Conservation (phyloP, 92 coral and sea anemone species). For the Siderastrea siderea region DNA sequence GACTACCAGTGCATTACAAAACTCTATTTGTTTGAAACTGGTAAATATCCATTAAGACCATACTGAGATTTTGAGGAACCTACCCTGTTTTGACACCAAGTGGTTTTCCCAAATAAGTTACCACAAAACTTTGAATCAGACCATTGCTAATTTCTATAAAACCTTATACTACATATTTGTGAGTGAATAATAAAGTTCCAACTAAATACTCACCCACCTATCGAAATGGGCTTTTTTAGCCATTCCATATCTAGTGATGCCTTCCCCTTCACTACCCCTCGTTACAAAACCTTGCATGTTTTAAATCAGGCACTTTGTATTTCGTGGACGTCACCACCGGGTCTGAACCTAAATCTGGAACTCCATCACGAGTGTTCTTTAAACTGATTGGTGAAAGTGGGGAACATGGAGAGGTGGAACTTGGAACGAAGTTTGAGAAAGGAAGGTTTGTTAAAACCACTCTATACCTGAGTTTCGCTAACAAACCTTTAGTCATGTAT, state of each 20-base stretch:
- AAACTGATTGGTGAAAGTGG: conserved; percentile 75
- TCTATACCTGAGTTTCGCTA: neutral
- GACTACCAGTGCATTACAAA: too few relatives aligned
- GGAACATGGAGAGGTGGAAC: conserved; percentile 69
- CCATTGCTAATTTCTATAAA: too few relatives aligned
- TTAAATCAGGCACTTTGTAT: conserved; percentile 60
- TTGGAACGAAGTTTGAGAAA: conserved; percentile 45
- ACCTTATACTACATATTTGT: too few relatives aligned
- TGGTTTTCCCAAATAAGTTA: too few relatives aligned
- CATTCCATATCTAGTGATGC: too few relatives aligned
- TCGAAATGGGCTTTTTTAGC: neutral
- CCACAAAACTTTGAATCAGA: too few relatives aligned
- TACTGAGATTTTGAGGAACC: too few relatives aligned
- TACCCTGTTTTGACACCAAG: too few relatives aligned
- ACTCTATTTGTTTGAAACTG: too few relatives aligned
- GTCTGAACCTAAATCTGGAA: conserved; percentile 53
- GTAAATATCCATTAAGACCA: too few relatives aligned
- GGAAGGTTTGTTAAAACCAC: conserved; percentile 60
- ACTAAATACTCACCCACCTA: neutral
- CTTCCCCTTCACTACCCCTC: too few relatives aligned
- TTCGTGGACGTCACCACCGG: conserved; percentile 75
- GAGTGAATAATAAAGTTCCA: too few relatives aligned
- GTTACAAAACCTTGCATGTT: neutral
- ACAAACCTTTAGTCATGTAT: neutral
- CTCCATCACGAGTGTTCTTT: conserved; percentile 70